Base-by-base conservation (phyloP, 2,797 vertebrate species). In the Poeciliopsis presidionis region DNA sequence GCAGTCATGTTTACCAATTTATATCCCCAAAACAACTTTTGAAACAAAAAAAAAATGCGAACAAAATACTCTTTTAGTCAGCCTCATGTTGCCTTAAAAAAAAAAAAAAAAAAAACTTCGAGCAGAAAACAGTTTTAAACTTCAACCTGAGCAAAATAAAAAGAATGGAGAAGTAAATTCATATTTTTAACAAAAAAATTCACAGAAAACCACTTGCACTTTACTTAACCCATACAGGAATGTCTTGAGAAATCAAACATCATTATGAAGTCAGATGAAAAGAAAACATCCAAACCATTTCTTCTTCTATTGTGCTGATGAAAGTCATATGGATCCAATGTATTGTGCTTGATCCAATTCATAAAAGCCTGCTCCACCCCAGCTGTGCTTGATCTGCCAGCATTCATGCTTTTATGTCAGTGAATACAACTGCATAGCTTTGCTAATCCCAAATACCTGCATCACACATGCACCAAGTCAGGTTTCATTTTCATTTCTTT, bases 401-500 rank as follows among this genome's bases (percentile, higher is more conserved):
- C 49, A 61, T 33, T 65, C 1, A 2, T 11, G n/a, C 25, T 43
- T 46, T 67, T 6, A 1, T 33, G n/a, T 76, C 33, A 74, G 28
- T 45, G 33, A 55, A n/a, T 45, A 16, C 9, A 33, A 46, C 49
- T 28, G 9, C 25, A 16, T 16, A 43, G 28, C 12, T 45, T 16
- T 59, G 73, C 45, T 33, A 65, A 74, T 51, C 43, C 30, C 22
- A 4, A 47, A 6, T 18, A 80, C 70, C 20, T 30, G 3, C 2
- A 73, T 79, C 75, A 61, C 41, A 86, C 43, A 81, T 28, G 49
- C 36, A 61, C 6, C 11, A 59, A 69, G 76, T 45, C 9, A 33
- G 47, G 73, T 81, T 82, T 79, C 36, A 59, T 41, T 86, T 84
- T 76, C 30, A 76, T 83, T 79, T 86, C 61, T 78, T 39, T 47